Evolutionary conservation across 1,140 invertebrate species (phyloP), one percentile per base, ranked within the genome.

Genomic region (Branchinecta lynchi): DNA sequence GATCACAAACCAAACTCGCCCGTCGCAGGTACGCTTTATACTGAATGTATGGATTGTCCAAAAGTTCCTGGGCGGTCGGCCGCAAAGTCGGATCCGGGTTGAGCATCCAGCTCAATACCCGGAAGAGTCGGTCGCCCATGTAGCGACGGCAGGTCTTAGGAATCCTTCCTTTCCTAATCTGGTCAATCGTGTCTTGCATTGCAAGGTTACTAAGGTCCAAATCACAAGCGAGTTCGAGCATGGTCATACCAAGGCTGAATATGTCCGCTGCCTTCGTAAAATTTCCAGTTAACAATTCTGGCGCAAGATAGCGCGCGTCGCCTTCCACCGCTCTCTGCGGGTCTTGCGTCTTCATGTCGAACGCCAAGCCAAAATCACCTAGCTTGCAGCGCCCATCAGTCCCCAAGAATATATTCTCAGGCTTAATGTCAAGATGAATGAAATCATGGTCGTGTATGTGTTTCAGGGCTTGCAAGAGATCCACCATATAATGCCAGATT

Each of bases 391-490:
- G 79, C 71, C 79, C 84, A 78, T 80, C 81, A 51, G 83, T 81
- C 46, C 83, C 78, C 17, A 83, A 78, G 72, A 89, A 83, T 66
- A 89, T 88, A 78, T 89, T 89, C 43, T 87, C 87, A 69, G 87
- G 84, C 78, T 89, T 89, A 43, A 89, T 86, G 76, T 89, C 88
- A 76, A 89, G 80, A 76, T 89, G 88, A 51, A 89, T 81, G 45
- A 88, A 77, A 76, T 86, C 81, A 65, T 83, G 78, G 69, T 83
- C 81, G 77, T 88, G 86, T 12, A 88, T 78, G 73, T 86, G 85
- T 74, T 86, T 83, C 0, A 87, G 74, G 45, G 84, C 86, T 77
- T 84, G 77, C 12, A 82, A 73, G 21, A 84, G 74, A 76, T 84
- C 83, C 21, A 82, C 77, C 44, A 84, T 73, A 74, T 79, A 83